phyloP scores from a whole-genome alignment of 2,888 invertebrate genomes.

The Griposia aprilina region DNA sequence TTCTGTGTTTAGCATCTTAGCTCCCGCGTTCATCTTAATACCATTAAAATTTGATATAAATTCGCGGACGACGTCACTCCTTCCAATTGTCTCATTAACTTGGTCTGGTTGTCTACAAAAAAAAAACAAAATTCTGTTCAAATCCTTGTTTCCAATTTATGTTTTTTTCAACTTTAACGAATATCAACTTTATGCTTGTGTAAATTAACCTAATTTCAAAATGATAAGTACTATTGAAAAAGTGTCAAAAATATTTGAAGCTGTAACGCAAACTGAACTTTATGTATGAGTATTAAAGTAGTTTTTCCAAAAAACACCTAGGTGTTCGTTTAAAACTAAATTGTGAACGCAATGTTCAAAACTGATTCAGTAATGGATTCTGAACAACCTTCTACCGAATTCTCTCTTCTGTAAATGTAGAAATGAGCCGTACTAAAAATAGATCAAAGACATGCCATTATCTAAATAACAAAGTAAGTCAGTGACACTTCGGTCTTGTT shows the following conservation, averaged over 20 bases:
- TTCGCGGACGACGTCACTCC: too few species aligned
- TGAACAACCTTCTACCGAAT: neutral
- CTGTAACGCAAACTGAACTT: neutral
- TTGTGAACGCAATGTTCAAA: neutral
- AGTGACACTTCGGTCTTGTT: constrained; percentile 22
- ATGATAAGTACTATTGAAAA: neutral
- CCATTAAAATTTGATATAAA: neutral
- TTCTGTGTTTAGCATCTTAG: neutral
- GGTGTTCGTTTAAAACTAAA: neutral
- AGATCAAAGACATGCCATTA: constrained; percentile 26
- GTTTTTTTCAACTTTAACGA: neutral
- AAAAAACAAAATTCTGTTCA: too few species aligned
- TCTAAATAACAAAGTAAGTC: constrained; percentile 31
- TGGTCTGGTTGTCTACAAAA: neutral
- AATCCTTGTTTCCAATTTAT: neutral
- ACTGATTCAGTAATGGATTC: neutral
- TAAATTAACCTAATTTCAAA: neutral
- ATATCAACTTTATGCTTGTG: too few species aligned
- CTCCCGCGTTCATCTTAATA: too few species aligned
- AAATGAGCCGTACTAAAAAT: constrained; percentile 17
- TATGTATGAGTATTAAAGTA: neutral
- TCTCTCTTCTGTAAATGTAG: neutral
- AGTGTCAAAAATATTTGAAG: neutral
- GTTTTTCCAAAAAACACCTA: neutral
- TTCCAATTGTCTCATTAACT: neutral